phyloP scores from a whole-genome alignment of 2,888 invertebrate species.

The Amiota mariae region DNA sequence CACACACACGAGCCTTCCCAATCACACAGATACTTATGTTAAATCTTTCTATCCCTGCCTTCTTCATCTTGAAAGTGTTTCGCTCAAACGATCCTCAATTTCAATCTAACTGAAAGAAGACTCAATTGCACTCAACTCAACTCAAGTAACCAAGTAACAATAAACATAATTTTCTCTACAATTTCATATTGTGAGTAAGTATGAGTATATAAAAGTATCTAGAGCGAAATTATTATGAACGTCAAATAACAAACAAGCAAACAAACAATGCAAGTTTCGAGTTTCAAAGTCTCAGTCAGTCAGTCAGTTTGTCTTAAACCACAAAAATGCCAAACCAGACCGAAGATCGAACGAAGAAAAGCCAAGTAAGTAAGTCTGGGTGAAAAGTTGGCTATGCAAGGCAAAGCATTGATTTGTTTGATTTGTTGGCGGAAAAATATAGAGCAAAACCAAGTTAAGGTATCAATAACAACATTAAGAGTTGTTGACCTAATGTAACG shows the following conservation, averaged over 20 bases:
- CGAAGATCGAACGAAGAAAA: conserved; percentile 42
- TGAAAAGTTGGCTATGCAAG: not conserved
- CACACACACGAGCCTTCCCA: not conserved
- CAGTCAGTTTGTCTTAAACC: conserved; percentile 38
- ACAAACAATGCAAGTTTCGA: conserved; percentile 12
- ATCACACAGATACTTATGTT: not conserved
- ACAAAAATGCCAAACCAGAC: conserved; percentile 38
- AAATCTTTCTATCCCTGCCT: too few species aligned
- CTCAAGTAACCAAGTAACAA: not conserved
- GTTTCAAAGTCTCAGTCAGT: conserved; percentile 1
- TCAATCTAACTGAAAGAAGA: not conserved
- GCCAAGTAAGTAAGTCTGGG: conserved; percentile 8
- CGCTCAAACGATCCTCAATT: conserved; percentile 7
- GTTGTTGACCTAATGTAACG: conserved; percentile 58
- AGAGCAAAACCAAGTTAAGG: conserved; percentile 42
- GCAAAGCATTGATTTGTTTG: not conserved
- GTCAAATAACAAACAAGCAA: too few species aligned
- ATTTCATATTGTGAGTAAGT: not conserved
- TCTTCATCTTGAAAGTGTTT: not conserved
- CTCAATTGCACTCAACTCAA: too few species aligned
- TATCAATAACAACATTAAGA: conserved; percentile 28
- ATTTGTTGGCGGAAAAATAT: conserved; percentile 44
- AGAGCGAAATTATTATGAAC: not conserved
- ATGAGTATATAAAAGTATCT: not conserved
- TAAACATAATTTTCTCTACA: conserved; percentile 10